phyloP scores from a whole-genome alignment of 2,888 invertebrate genomes.

The Euphydryas editha region DNA sequence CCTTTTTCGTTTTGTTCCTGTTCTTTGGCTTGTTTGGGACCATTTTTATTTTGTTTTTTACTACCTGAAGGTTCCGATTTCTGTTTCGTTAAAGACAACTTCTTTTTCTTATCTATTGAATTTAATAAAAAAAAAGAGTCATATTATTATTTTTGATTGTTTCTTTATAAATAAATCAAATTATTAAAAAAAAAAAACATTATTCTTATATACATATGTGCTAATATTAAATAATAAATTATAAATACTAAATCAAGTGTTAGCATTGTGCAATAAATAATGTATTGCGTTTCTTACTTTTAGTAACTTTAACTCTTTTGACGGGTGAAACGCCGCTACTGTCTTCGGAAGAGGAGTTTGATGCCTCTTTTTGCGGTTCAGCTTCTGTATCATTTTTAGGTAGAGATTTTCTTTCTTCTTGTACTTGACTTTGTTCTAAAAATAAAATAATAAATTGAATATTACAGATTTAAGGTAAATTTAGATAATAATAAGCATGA shows the following conservation, averaged over 20 bases:
- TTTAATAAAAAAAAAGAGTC: neutral
- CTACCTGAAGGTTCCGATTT: slow-evolving; percentile 40
- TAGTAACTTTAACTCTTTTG: slow-evolving; percentile 65
- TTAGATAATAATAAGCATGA: no score
- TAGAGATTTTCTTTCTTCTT: slow-evolving; percentile 41
- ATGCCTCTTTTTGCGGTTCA: slow-evolving; percentile 30
- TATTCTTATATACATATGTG: no score
- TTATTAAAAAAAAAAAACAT: no score
- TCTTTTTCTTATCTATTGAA: slow-evolving; percentile 66
- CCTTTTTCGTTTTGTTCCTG: slow-evolving; percentile 53
- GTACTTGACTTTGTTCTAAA: slow-evolving; percentile 47
- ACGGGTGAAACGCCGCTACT: slow-evolving; percentile 72
- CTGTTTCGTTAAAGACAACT: slow-evolving; percentile 57
- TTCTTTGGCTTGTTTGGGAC: slow-evolving; percentile 36
- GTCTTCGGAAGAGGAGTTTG: slow-evolving; percentile 46
- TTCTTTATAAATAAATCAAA: no score
- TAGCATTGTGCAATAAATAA: no score
- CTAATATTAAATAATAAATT: no score
- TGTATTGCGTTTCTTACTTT: slow-evolving; percentile 53
- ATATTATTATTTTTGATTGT: no score
- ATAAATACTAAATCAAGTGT: no score
- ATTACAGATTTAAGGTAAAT: no score
- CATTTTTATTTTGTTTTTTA: slow-evolving; percentile 43
- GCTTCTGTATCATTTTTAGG: slow-evolving; percentile 45
- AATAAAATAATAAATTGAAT: neutral